Base-by-base conservation (phyloP, 2,113 vertebrate species). In the Pseudopodoces humilis region DNA sequence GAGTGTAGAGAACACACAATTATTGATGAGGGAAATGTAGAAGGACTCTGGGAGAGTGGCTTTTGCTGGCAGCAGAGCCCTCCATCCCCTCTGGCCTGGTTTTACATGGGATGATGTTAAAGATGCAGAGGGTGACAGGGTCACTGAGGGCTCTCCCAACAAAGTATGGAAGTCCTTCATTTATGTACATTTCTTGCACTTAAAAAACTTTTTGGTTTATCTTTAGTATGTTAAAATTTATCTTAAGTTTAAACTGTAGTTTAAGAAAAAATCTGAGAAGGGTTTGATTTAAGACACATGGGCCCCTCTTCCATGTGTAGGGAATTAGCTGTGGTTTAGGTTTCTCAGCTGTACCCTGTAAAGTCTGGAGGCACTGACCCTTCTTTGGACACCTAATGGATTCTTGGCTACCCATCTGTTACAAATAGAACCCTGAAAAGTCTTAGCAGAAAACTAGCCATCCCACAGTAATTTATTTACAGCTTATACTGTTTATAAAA, bases 51-150 rank as follows among this genome's bases (percentile, higher is more conserved):
- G 2, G 5, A 2, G 4, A 22, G 68, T 10, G 24, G 9, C 16
- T 31, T 10, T 16, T 50, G 65, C 37, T 25, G 17, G 11, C 14
- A 52, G 68, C 55, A 69, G 20, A 79, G 53, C 14, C 11, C 3
- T 55, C 30, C 6, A 3, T 44, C 6, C 4, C 0, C 1, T 15
- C 27, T 35, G n/a, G 7, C 8, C 9, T 2, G 1, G 21, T 52
- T 13, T 1, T 3, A 25, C 37, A 30, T 14, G 11, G 23, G 41
- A 7, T 20, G 24, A 21, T 3, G 6, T 25, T 19, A 30, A 28
- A 58, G 30, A 5, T 43, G 5, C 28, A 21, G 10, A 19, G 31
- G 15, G 5, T 80, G 69, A 3, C 9, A 6, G 43, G 0, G 2
- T 59, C 43, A 21, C 19, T 3, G 19, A 4, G 33, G 18, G 27